Conservation (phyloP, 2,797 vertebrate species). For the Parambassis ranga region DNA sequence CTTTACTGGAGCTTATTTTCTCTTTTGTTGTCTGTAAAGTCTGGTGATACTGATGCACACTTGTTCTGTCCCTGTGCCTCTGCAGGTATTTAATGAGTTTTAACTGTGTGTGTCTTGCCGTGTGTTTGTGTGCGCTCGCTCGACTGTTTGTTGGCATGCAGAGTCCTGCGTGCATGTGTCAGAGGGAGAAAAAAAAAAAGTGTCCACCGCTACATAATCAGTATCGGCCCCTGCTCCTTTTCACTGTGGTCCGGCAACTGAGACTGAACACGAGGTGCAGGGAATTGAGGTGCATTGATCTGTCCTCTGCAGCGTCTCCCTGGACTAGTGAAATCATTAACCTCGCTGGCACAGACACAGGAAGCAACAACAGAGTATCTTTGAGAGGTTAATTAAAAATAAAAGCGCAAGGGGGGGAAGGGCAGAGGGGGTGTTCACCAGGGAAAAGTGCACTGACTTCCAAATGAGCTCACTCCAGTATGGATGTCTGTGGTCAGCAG, state of each 20-base stretch:
- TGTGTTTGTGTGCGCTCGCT: conserved; percentile 21
- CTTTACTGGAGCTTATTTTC: neutral
- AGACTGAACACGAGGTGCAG: conserved; percentile 74
- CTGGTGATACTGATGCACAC: neutral
- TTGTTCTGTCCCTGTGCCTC: neutral
- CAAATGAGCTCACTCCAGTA: conserved; percentile 74
- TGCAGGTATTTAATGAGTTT: conserved; percentile 22
- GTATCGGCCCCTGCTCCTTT: conserved; percentile 61
- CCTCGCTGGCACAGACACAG: conserved; percentile 80
- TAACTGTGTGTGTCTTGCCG: neutral
- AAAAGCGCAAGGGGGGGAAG: conserved; percentile 67
- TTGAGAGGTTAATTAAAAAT: conserved; percentile 88
- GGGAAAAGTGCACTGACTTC: conserved; percentile 77
- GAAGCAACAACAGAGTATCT: conserved; percentile 83
- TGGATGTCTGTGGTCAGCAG: conserved; percentile 32
- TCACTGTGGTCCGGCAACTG: conserved; percentile 74
- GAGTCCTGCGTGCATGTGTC: conserved; percentile 24
- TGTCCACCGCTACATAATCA: conserved; percentile 56
- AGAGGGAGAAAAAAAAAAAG: conserved; percentile 9
- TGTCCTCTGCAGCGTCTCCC: conserved; percentile 76
- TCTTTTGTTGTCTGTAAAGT: neutral
- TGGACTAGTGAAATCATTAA: conserved; percentile 85
- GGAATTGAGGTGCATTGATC: conserved; percentile 86
- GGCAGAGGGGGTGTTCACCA: conserved; percentile 65
- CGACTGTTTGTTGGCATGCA: conserved; percentile 39